Evolutionary conservation across 2,113 vertebrate genomes (phyloP).

Genomic region (Myrmecophaga tridactyla): DNA sequence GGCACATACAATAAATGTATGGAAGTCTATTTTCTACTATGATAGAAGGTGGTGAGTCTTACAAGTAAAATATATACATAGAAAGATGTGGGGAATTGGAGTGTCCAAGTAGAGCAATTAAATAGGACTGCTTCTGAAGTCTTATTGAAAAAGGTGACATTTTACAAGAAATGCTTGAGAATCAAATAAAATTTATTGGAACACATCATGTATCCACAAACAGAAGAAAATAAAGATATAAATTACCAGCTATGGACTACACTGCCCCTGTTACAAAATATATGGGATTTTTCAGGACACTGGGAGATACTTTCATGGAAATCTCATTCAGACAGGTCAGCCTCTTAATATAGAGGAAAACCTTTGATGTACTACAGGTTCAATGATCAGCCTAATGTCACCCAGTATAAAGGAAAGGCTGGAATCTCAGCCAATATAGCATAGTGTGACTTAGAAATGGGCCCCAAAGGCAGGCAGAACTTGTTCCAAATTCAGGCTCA

Average conservation of each 20-base stretch:
- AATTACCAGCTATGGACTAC: background rate
- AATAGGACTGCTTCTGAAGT: background rate
- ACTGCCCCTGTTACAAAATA: background rate
- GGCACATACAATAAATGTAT: background rate
- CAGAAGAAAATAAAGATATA: background rate
- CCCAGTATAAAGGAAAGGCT: background rate
- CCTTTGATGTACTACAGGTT: rapidly evolving
- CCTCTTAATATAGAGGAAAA: background rate
- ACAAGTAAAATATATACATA: background rate
- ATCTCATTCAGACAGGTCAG: background rate
- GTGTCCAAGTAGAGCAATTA: background rate
- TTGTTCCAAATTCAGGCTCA: background rate
- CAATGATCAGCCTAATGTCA: background rate
- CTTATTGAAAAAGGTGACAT: background rate
- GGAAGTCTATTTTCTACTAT: background rate
- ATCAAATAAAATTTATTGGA: background rate
- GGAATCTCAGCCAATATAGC: background rate
- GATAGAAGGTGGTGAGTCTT: background rate
- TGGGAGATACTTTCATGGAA: background rate
- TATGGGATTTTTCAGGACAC: background rate
- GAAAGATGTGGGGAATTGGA: background rate
- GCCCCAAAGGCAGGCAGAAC: background rate
- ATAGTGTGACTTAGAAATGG: background rate
- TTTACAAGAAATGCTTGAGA: background rate
- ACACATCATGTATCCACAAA: background rate